phyloP scores from a whole-genome alignment of 2,888 invertebrate species.

The Drosophila stalkeri region DNA sequence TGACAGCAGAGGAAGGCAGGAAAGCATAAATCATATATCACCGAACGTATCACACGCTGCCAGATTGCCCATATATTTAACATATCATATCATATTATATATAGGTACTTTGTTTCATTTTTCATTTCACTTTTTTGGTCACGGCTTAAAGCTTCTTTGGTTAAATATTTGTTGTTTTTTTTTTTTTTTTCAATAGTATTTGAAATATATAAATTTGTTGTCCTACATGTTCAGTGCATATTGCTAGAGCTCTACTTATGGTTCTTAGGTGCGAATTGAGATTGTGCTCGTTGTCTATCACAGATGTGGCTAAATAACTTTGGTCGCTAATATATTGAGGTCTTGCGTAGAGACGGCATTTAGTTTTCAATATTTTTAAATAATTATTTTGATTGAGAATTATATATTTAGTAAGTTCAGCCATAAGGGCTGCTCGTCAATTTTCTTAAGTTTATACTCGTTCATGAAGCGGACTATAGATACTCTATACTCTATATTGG shows the following conservation, averaged over 20 bases:
- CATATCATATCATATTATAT: constrained; percentile 7
- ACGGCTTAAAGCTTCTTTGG: constrained; percentile 30
- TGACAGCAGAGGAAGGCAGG: constrained; percentile 34
- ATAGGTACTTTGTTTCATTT: not conserved
- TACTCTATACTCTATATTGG: not conserved
- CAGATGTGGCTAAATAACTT: constrained; percentile 41
- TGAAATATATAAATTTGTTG: not conserved
- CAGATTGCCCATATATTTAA: constrained; percentile 14
- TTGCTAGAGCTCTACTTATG: constrained; percentile 22
- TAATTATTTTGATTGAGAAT: not conserved
- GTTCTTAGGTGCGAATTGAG: constrained; percentile 9
- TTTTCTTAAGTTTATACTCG: not conserved
- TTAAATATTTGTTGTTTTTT: too few relatives aligned
- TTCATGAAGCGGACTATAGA: not conserved
- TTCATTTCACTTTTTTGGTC: constrained; percentile 17
- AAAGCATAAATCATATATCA: constrained; percentile 44
- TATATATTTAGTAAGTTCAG: not conserved
- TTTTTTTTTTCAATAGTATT: not conserved
- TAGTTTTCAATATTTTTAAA: not conserved
- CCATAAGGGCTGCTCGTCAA: not conserved
- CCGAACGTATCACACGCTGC: constrained; percentile 44
- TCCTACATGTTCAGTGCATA: constrained; percentile 15
- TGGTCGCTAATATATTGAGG: constrained; percentile 21
- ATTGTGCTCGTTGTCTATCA: constrained; percentile 39
- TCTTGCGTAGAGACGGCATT: constrained; percentile 21